These are phyloP conservation scores for Argyrosomus japonicus DNA, from an alignment of 2,113 vertebrate genomes.

Conservation along the genomic window DNA sequence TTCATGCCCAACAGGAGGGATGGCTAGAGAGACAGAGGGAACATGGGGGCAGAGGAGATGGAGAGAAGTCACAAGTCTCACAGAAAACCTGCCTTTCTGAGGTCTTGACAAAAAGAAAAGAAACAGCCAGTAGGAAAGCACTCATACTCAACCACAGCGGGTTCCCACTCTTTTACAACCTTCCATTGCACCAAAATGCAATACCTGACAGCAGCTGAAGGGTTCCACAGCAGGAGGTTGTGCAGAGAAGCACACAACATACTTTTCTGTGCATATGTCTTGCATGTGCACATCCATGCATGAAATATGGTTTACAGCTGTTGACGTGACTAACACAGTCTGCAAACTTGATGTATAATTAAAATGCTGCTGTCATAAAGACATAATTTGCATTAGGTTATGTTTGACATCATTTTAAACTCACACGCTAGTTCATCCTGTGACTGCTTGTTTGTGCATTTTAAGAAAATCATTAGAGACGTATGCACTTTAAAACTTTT, in stretches of 20 bases:
- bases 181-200: constrained; percentile 36
- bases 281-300: constrained; percentile 49
- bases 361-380: constrained; percentile 32
- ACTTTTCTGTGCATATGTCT: constrained; percentile 35
- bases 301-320: constrained; percentile 55
- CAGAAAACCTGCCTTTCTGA: constrained; percentile 49
- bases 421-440: not conserved
- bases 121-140: constrained; percentile 46
- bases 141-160: constrained; percentile 42
- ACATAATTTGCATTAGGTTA: constrained; percentile 30
- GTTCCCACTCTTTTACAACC: constrained; percentile 37
- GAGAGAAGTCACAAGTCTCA: constrained; percentile 15
- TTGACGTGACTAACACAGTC: constrained; percentile 18
- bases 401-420: constrained; percentile 22
- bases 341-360: constrained; percentile 43
- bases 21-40: constrained; percentile 22
- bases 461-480: constrained; percentile 4
- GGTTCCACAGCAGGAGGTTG: constrained; percentile 40
- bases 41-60: constrained; percentile 10
- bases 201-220: constrained; percentile 60
- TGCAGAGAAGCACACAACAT: constrained; percentile 10
- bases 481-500: constrained; percentile 10
- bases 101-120: constrained; percentile 46
- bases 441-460: constrained; percentile 5
- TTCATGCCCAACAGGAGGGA: constrained; percentile 53